These are phyloP conservation scores for Heliconius hewitsoni DNA, from an alignment of 1,140 invertebrate genomes.

Conservation along the genomic window DNA sequence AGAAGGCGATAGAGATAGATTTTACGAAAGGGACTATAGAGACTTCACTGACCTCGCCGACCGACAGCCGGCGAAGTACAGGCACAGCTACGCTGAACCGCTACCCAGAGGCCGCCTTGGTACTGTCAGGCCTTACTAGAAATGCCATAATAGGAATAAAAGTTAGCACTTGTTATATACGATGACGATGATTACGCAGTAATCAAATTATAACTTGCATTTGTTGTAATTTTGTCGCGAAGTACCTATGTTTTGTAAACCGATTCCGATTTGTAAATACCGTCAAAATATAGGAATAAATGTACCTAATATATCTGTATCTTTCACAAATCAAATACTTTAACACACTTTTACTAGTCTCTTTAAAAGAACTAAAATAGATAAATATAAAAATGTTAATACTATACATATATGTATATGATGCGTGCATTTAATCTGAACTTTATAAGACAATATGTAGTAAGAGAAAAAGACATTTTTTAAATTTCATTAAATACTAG, in stretches of 20 bases:
- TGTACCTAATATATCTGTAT: neutral
- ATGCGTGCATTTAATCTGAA: neutral
- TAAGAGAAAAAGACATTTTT: neutral
- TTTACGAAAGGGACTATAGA: slow-evolving; percentile 70
- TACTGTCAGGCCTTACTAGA: slow-evolving; percentile 76
- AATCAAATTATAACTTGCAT: slow-evolving; percentile 27
- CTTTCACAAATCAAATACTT: slow-evolving; percentile 8
- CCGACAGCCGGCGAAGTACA: slow-evolving; percentile 71
- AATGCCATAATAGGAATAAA: slow-evolving; percentile 69
- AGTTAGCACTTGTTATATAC: slow-evolving; percentile 29
- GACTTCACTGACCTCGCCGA: slow-evolving; percentile 74
- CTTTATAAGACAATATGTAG: neutral
- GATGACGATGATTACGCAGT: slow-evolving; percentile 35
- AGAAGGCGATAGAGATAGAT: slow-evolving; percentile 73
- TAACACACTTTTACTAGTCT: slow-evolving; percentile 13
- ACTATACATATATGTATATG: neutral
- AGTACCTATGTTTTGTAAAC: slow-evolving; percentile 26
- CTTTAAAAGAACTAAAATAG: slow-evolving; percentile 1
- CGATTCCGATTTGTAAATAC: slow-evolving; percentile 34
- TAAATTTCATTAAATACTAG: neutral
- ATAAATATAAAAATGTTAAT: neutral
- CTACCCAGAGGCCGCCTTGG: slow-evolving; percentile 75
- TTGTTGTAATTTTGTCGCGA: slow-evolving; percentile 23
- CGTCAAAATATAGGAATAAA: slow-evolving; percentile 25
- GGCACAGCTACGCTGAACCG: slow-evolving; percentile 79